phyloP scores from a whole-genome alignment of 1,140 invertebrate species.

The Ladona fulva region DNA sequence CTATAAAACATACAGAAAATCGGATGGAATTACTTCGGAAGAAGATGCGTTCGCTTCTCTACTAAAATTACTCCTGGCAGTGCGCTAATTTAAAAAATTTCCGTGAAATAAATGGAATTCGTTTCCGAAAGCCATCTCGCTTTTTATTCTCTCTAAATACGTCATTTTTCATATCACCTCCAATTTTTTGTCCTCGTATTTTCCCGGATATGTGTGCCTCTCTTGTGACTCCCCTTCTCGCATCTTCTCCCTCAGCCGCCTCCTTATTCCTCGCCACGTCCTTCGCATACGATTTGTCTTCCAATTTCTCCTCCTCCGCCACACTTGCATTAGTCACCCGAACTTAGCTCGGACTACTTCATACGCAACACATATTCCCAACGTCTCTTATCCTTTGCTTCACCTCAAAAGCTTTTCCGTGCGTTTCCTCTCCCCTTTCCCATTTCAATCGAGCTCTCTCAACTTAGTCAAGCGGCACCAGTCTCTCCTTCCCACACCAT shows the following conservation, averaged over 20 bases:
- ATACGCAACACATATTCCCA: neutral
- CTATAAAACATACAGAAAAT: too few species aligned
- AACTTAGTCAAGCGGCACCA: neutral
- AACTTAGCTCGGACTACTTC: neutral
- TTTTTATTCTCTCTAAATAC: too few species aligned
- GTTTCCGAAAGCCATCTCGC: too few species aligned
- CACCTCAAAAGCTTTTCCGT: neutral
- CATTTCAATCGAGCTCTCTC: neutral
- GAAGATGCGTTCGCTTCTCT: too few species aligned
- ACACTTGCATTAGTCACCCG: neutral
- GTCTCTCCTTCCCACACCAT: neutral
- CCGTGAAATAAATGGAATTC: too few species aligned
- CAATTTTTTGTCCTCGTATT: too few species aligned
- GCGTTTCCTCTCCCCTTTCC: neutral
- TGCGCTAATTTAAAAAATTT: too few species aligned
- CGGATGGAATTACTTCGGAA: too few species aligned
- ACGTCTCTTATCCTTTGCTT: neutral
- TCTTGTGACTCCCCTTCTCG: neutral
- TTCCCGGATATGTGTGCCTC: neutral
- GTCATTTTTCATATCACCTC: too few species aligned
- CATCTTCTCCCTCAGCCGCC: neutral
- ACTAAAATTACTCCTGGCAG: too few species aligned
- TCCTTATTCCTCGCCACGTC: neutral
- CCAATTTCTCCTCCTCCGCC: neutral
- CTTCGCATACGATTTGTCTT: slow-evolving; percentile 9